These are phyloP conservation scores for Amiota communis DNA, from an alignment of 2,888 invertebrate species.

Conservation along the genomic window DNA sequence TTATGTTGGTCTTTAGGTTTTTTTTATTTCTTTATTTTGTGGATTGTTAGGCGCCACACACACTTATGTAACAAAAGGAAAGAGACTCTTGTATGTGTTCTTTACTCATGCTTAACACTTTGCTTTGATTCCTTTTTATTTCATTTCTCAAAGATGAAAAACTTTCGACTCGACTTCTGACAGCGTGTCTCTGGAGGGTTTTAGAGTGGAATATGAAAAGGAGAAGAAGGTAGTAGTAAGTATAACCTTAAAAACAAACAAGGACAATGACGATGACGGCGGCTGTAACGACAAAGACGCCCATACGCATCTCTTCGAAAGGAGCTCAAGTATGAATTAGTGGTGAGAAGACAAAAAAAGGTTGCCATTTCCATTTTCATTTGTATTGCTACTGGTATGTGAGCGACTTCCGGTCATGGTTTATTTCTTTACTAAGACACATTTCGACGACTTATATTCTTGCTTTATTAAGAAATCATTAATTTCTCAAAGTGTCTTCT, in stretches of 20 bases:
- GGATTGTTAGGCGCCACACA: neutral
- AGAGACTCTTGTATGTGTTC: neutral
- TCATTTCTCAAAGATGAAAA: neutral
- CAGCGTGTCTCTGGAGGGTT: neutral
- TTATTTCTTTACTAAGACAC: neutral
- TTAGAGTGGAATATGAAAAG: too few relatives aligned
- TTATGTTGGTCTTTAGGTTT: constrained; percentile 58
- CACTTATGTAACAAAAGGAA: neutral
- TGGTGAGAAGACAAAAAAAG: neutral
- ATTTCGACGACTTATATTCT: neutral
- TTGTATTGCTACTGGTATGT: neutral
- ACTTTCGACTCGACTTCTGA: neutral
- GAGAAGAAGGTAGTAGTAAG: neutral
- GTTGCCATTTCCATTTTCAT: constrained; percentile 6
- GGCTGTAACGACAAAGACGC: neutral
- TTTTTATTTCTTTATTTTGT: neutral
- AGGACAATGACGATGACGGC: neutral
- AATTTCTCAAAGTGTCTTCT: constrained; percentile 35
- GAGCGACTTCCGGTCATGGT: neutral
- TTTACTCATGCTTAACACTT: constrained; percentile 6
- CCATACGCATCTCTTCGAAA: neutral
- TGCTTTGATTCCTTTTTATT: neutral
- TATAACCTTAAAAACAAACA: constrained; percentile 3
- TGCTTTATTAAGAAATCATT: constrained; percentile 49
- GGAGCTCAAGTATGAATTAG: constrained; percentile 9